Evolutionary conservation across 2,797 vertebrate genomes (phyloP), one percentile per base, ranked within the genome.

Genomic region (Oreortyx pictus): DNA sequence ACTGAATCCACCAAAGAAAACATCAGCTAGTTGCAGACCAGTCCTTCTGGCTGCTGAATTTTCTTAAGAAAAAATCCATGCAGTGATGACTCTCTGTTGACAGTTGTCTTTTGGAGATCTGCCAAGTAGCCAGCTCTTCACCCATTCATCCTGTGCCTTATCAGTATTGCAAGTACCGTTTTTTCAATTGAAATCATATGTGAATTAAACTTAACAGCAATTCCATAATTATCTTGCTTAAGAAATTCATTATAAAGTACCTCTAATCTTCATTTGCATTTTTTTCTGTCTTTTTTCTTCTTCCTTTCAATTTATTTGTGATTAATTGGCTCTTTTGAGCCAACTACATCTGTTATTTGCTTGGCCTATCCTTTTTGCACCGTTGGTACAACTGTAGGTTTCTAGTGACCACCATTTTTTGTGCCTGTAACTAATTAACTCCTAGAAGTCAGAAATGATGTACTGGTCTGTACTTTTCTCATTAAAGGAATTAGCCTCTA

Each of bases 271-370:
- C 9, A 94, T 94, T 94, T 93, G 67, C 71, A 87, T 95, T 95
- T 94, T 94, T 57, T 92, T 11, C 79, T 33, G 46, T 70, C 84
- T 92, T 92, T 93, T 86, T 93, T 93, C 75, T 75, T 86, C 80
- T 70, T 79, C 43, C 23, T 94, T 94, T 83, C 79, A 86, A 88
- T 93, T 93, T 93, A 79, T 86, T 94, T 86, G 89, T 82, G 60
- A 86, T 93, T 92, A 93, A 91, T 93, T 94, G 71, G 31, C 64
- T 94, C 89, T 94, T 92, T 92, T 88, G 92, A 96, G 94, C 39
- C 84, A 79, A 39, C n/a, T 82, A 37, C 31, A 27, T 77, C 41
- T 1, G 13, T 81, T 78, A 72, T 25, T 94, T 78, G 15, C 82
- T 82, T 81, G 82, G 60, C 81, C 75, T 73, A 7, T 89, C 24